phyloP scores from a whole-genome alignment of 2,113 vertebrate genomes.

The Ceyx melanurus region DNA sequence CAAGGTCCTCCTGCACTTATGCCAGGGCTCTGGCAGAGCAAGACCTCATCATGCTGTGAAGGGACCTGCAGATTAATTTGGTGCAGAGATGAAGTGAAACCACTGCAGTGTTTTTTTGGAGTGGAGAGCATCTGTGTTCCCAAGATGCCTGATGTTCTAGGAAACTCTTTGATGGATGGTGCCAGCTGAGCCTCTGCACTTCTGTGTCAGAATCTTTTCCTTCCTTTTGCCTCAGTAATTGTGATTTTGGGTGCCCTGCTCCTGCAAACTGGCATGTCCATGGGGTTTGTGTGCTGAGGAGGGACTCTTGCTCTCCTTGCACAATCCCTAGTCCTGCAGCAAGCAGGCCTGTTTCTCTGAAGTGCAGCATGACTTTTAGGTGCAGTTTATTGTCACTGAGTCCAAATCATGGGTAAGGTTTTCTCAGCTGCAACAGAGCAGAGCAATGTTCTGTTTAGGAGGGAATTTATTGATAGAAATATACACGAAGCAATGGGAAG shows the following conservation, averaged over 20 bases:
- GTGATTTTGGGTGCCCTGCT: neutral
- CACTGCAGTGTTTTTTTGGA: neutral
- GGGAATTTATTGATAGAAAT: neutral
- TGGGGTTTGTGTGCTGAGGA: accelerated
- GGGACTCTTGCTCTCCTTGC: accelerated
- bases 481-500: accelerated
- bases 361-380: neutral
- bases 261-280: neutral
- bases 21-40: neutral
- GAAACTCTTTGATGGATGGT: neutral
- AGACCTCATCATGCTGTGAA: accelerated
- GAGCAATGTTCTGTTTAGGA: neutral
- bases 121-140: neutral
- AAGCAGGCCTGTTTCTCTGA: neutral
- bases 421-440: neutral
- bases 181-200: neutral
- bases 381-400: accelerated
- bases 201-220: neutral
- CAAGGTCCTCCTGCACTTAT: neutral
- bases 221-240: neutral
- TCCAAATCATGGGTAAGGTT: neutral
- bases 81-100: neutral
- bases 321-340: neutral
- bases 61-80: neutral
- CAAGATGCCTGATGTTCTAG: neutral